Evolutionary conservation across 2,113 vertebrate species (phyloP), one percentile per base, ranked within the genome.

Genomic region (Sceloporus undulatus): DNA sequence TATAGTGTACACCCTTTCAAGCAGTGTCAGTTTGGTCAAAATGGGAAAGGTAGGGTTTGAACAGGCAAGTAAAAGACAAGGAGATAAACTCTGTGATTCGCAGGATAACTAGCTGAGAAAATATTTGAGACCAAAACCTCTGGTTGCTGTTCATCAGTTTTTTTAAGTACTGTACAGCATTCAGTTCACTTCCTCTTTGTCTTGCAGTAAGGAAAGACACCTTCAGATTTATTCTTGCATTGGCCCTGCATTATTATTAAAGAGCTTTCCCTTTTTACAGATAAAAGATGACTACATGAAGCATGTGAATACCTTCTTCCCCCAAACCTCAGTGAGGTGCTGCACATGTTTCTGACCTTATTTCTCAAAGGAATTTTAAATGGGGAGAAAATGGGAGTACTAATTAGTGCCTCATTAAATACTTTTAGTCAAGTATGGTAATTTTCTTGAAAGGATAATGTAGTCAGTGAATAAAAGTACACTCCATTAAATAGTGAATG

Each of bases 401-500:
- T 96, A 95, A 97, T 95, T 95, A 95, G 95, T 27, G 52, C 78
- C 89, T 95, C 79, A 81, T 96, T 95, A 96, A 95, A 92, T 93
- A 90, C 90, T 95, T 91, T 80, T 84, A 92, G 82, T 89, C 90
- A 92, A 95, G 91, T 92, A 90, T 86, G 86, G 14, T 93, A 88
- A 93, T 95, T 95, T 94, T 94, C 89, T 90, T 92, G 92, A 89
- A 96, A 96, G 91, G 90, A 82, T 93, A 94, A 93, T 93, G 90
- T 94, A 91, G 91, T 95, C 68, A 10, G 89, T 87, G 91, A 94
- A 93, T 91, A 95, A 95, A 95, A 96, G 94, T 94, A 91, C 86
- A 82, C 73, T 91, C 89, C 85, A 95, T 95, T 94, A 92, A 94
- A 87, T 86, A 94, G 82, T 19, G 84, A 93, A 95, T 88, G 78